These are phyloP conservation scores for Idris sp. DNA, from an alignment of 1,140 invertebrate species.

Conservation along the genomic window DNA sequence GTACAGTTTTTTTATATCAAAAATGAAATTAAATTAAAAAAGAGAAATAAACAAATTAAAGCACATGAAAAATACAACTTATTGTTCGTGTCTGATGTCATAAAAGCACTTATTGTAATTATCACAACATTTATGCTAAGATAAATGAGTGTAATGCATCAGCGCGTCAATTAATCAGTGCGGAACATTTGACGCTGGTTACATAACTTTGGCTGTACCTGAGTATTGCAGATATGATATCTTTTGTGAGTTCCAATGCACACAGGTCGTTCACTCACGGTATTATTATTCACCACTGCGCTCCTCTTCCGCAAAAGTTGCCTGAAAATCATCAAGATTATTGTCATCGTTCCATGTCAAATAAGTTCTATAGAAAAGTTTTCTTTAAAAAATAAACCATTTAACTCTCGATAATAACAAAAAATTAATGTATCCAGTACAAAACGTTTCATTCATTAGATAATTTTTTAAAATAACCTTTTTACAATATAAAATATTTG, in stretches of 20 bases:
- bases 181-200: slow-evolving; percentile 48
- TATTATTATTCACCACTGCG: slow-evolving; percentile 63
- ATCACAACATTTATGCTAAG: slow-evolving; percentile 38
- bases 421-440: too few relatives aligned
- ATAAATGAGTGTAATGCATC: slow-evolving; percentile 45
- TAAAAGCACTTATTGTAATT: slow-evolving; percentile 54
- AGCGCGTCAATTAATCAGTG: slow-evolving; percentile 54
- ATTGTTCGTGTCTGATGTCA: too few relatives aligned
- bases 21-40: too few relatives aligned
- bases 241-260: slow-evolving; percentile 84
- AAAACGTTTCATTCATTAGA: too few relatives aligned
- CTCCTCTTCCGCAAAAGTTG: slow-evolving; percentile 70
- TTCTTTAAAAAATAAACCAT: too few relatives aligned
- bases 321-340: slow-evolving; percentile 59
- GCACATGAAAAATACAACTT: too few relatives aligned
- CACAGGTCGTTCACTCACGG: slow-evolving; percentile 65
- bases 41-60: too few relatives aligned
- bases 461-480: too few relatives aligned
- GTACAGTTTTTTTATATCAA: too few relatives aligned
- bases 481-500: too few relatives aligned
- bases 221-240: slow-evolving; percentile 85
- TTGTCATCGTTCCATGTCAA: slow-evolving; percentile 14
- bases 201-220: slow-evolving; percentile 77
- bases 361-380: slow-evolving; percentile 2
- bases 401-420: too few relatives aligned